Percentiles rank a stretch among this genome's conserved stretches.
These are phyloP conservation scores for Solen grandis DNA, from an alignment of 1,140 invertebrate species.

Conservation along the genomic window DNA sequence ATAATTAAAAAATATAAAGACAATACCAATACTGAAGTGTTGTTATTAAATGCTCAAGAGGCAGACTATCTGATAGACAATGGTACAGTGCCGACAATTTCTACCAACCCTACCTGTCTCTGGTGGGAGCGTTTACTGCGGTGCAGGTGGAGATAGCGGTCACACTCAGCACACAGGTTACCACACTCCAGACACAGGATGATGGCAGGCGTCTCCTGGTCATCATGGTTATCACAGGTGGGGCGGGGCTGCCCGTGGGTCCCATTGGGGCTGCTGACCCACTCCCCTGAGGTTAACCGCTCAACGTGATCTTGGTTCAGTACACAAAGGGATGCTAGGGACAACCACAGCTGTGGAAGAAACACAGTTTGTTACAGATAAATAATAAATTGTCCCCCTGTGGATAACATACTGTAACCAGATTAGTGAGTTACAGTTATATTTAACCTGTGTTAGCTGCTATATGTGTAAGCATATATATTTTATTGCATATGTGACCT, in stretches of 20 bases:
- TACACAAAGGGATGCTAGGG: conserved; percentile 95
- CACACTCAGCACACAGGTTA: conserved; percentile 96
- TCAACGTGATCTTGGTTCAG: conserved; percentile 95
- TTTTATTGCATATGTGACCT: too few relatives aligned
- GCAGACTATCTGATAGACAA: neutral
- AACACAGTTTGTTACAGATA: too few relatives aligned
- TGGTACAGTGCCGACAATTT: too few relatives aligned
- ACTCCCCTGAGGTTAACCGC: conserved; percentile 88
- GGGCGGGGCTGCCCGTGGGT: conserved; percentile 86
- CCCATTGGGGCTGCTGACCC: conserved; percentile 83
- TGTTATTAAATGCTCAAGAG: neutral
- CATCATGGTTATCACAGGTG: conserved; percentile 97
- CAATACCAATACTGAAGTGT: neutral
- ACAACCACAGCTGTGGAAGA: conserved; percentile 89
- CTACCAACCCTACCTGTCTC: conserved; percentile 88
- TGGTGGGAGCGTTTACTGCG: conserved; percentile 92
- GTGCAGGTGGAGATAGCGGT: conserved; percentile 95
- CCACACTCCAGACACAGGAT: conserved; percentile 95
- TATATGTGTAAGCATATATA: too few relatives aligned
- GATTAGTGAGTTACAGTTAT: too few relatives aligned
- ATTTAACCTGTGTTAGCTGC: too few relatives aligned
- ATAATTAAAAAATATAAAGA: neutral
- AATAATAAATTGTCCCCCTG: too few relatives aligned
- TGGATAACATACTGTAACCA: too few relatives aligned
- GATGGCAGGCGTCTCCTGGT: conserved; percentile 95